These are phyloP conservation scores for Pristis pectinata DNA, from an alignment of 2,797 vertebrate species.

Conservation along the genomic window DNA sequence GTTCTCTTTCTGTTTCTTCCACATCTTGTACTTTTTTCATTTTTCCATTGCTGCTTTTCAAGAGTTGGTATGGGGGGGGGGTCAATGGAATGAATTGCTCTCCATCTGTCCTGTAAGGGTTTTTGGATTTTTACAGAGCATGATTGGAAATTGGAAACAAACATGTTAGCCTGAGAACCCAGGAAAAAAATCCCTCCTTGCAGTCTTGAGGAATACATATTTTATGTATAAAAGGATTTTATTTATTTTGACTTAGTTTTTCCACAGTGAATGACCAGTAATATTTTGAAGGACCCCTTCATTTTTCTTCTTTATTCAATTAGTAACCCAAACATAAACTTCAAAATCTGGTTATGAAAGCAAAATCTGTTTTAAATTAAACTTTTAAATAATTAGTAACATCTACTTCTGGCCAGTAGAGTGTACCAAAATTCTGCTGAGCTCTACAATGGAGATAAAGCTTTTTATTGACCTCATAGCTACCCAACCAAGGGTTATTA, in stretches of 20 bases:
- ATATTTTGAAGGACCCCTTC: neutral
- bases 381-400: slow-evolving; percentile 12
- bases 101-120: too few relatives aligned
- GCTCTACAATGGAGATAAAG: neutral
- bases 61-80: too few relatives aligned
- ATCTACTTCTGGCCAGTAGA: neutral
- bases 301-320: slow-evolving; percentile 3
- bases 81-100: too few relatives aligned
- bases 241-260: neutral
- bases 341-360: neutral
- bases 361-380: slow-evolving; percentile 22
- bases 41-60: too few relatives aligned
- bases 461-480: neutral
- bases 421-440: neutral
- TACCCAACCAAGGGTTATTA: neutral
- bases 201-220: neutral
- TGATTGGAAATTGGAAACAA: neutral
- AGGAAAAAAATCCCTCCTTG: neutral
- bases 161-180: neutral
- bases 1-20: too few relatives aligned
- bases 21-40: too few relatives aligned
- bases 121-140: neutral
- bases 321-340: neutral
- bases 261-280: neutral
- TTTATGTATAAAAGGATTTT: neutral